Evolutionary conservation across 35 echinoderm and acorn worm genomes (phyloP), one percentile per base, ranked within the genome.

Genomic region (Lytechinus variegatus): DNA sequence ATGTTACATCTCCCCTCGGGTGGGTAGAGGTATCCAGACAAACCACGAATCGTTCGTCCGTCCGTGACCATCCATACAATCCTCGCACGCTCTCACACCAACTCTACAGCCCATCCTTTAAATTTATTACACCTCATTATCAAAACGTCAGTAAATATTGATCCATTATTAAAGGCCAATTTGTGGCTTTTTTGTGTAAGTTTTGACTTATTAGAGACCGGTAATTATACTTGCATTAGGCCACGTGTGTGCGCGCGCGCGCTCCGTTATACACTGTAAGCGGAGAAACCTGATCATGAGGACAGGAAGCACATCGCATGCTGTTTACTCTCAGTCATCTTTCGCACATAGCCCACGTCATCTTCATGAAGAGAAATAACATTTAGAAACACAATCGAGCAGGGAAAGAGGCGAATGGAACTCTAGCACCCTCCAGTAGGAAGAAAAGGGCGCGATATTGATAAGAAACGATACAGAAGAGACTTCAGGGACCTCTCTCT

Each of bases 161-260:
- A 96, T 95, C 96, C 87, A 96, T 95, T 87, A 93, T 94, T 96
- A 95, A 96, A 96, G 94, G 94, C 96, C 96, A 96, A 96, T 96
- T 96, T 96, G 96, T 91, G 96, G 86, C 60, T 94, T 91, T 91
- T 89, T 91, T 61, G 55, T 66, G 94, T 90, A 96, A 96, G 95
- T 90, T 89, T 96, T 87, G 92, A 27, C 89, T 89, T 57, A 86
- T 90, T 53, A 28, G 56, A 53, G 29, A 66, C 29, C 54, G 27
- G 61, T 96, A 94, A 91, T 96, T 96, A 95, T 95, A 90, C 88
- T 87, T 94, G 86, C 94, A 96, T 96, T 95, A 96, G 94, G 96
- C 86, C 96, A 94, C 87, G 94, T 96, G 94, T 56, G 94, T 29
- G 55, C 92, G 92, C 92, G 92, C 92, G 92, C 92, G 54, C 27